Percentiles rank a stretch among this genome's conserved stretches.
These are phyloP conservation scores for Cybosia mesomella DNA, from an alignment of 2,888 invertebrate genomes.

Conservation along the genomic window DNA sequence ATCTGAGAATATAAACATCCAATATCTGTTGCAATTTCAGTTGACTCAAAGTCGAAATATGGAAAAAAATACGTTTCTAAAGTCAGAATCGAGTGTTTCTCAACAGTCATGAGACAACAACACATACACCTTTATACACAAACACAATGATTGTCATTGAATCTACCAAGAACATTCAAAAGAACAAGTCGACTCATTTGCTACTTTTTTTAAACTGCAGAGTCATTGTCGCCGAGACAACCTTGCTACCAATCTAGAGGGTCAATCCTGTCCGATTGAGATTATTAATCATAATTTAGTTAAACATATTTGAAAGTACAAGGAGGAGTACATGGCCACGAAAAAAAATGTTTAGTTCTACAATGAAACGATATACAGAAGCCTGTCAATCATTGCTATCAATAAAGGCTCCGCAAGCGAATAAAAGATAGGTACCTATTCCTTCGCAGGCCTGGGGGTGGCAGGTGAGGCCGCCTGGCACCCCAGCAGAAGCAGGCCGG, in stretches of 20 bases:
- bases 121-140: background rate
- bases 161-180: constrained; percentile 22
- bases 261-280: constrained; percentile 33
- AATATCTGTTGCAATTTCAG: no score
- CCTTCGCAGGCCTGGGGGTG: no score
- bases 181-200: constrained; percentile 25
- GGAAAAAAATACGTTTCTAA: no score
- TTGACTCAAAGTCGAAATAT: no score
- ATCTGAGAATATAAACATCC: no score
- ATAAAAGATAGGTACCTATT: no score
- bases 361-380: no score
- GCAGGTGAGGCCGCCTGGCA: no score
- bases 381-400: no score
- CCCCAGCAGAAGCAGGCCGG: no score
- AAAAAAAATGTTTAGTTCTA: background rate
- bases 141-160: constrained; percentile 3
- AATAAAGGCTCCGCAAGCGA: no score
- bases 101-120: constrained; percentile 1
- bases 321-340: background rate
- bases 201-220: constrained; percentile 31
- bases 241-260: constrained; percentile 45
- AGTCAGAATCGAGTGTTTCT: background rate
- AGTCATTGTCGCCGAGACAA: constrained; percentile 45
- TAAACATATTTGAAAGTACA: constrained; percentile 31
- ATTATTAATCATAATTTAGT: constrained; percentile 39